Base-by-base conservation (phyloP, 2,888 invertebrate genomes). In the Macrophya alboannulata region DNA sequence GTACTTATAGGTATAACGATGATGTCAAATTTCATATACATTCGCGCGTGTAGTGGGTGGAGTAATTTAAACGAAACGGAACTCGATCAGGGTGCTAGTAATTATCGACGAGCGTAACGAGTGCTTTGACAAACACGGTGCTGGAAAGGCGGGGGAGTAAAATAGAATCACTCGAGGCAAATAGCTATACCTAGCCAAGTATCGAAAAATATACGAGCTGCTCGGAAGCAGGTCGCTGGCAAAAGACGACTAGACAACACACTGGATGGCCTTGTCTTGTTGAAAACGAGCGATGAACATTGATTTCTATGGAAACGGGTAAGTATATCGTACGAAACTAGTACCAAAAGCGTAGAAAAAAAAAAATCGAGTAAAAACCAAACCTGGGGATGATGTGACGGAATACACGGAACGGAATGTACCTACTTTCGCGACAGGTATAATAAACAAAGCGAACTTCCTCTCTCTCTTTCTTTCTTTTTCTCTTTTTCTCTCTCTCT, bases 161-260 rank as follows among this genome's bases (percentile, higher is more conserved):
- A 81, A 81, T 62, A 62, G 43, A 59, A 81, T 31, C 43, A 37
- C 62, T 81, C 81, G 81, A 81, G 51, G 81, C 25, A 81, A 81
- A 81, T 62, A 21, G 81, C 21, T 76, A 48, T 48, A 48, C 4
- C 1, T 48, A 48, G 9, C 9, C 37, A 12, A 37, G 62, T 43
- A 62, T 81, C 51, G 62, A 62, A 62, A 77, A 65, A 81, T n/a
- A 62, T n/a, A 62, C 43, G 43, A 62, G 37, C 5, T n/a, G 12
- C 25, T 21, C 31, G 40, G 62, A 40, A 81, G n/a, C 15, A 55
- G 51, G 12, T 55, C 25, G 37, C 68, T 4, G 4, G 72, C 4
- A 25, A 25, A 10, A 62, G 21, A 25, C 62, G 21, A 25, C 62
- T 17, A 55, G 55, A 31, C 17, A n/a, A 17, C 40, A 72, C n/a